Base-by-base conservation (phyloP, 2,113 vertebrate species). In the Alethe castanea region DNA sequence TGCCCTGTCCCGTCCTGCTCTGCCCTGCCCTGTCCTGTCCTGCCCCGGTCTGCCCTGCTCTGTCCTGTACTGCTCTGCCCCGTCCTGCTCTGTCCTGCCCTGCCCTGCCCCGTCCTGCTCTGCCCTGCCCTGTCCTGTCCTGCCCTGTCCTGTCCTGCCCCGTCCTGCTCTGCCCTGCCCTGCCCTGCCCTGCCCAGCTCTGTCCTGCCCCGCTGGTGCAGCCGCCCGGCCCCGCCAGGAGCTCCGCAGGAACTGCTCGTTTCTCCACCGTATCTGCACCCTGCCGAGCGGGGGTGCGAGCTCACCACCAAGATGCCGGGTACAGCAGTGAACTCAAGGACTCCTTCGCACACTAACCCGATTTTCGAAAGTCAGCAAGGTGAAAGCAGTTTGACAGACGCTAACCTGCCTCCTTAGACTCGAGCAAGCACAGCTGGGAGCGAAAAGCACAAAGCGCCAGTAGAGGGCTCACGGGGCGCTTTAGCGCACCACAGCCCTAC, bases 271-370 rank as follows among this genome's bases (percentile, higher is more conserved):
- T 0, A 8, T 2, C 66, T 9, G 22, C 38, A 1, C 50, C 59
- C 0, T 3, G 52, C 47, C 59, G 3, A 1, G 3, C 13, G 8
- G 11, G 44, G 52, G 3, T 12, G 23, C 0, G 4, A 70, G 47
- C 0, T 53, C 64, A 2, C 40, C 8, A 2, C 15, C 38, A 0
- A n/a, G 14, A 36, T 7, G 45, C 59, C 59, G 5, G 9, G 3
- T 3, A 17, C 8, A 7, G 9, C 52, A 26, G 5, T 0, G 36
- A 64, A 17, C 1, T 11, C 52, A 24, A 42, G 10, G 22, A 24
- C 13, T 70, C 29, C 52, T 73, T 61, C 50, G 33, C 67, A 53
- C 19, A 1, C 14, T 7, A 33, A 59, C 19, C 15, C 23, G 10
- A 11, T 9, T 29, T 19, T 19, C 1, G 26, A 10, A n/a, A 52